A percentile compares a stretch with the other conserved stretches of the same genome.
Conservation (phyloP, 2,113 vertebrate genomes). For the Petroica traversi region DNA sequence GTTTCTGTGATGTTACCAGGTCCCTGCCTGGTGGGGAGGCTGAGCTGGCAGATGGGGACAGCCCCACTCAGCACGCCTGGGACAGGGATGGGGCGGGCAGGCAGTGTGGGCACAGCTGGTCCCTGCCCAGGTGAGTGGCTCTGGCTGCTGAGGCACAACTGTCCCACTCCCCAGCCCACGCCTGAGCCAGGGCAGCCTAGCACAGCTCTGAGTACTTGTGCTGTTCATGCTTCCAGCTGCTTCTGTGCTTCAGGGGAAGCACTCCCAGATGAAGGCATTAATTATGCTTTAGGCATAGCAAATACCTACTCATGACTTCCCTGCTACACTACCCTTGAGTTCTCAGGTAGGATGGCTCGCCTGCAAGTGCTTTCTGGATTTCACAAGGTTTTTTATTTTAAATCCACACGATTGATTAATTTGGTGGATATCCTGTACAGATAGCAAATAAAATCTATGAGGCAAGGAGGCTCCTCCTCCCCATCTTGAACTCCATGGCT, state of each 20-base stretch:
- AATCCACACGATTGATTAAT: not conserved
- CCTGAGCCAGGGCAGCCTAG: not conserved
- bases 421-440: not conserved
- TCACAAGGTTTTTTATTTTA: not conserved
- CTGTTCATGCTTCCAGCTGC: not conserved
- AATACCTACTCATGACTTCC: not conserved
- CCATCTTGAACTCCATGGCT: not conserved
- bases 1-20: not conserved
- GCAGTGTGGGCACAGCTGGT: not conserved
- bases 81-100: not conserved
- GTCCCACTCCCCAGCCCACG: not conserved
- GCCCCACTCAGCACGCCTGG: fast-evolving
- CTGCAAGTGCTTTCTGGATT: not conserved
- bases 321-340: not conserved
- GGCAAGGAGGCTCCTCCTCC: not conserved
- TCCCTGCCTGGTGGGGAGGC: not conserved
- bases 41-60: not conserved
- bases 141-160: not conserved
- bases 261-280: not conserved
- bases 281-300: not conserved
- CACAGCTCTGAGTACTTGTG: not conserved
- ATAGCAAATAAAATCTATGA: not conserved
- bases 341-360: not conserved
- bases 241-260: not conserved
- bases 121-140: not conserved